phyloP scores from a whole-genome alignment of 2,797 vertebrate genomes.

The Liasis olivaceus region DNA sequence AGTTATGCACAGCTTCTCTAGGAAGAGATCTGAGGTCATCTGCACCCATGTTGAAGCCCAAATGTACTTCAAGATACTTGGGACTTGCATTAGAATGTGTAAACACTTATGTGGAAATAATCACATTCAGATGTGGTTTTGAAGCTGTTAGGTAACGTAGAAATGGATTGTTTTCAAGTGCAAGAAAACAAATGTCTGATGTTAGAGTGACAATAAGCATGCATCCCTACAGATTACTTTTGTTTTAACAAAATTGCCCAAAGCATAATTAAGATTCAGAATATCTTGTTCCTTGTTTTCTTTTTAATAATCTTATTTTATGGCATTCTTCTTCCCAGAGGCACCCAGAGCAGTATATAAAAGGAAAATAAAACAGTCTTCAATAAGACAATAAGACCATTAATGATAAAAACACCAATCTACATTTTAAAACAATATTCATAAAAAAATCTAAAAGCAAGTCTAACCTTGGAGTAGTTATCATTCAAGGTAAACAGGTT shows the following conservation, averaged over 20 bases:
- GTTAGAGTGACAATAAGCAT: neutral
- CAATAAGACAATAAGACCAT: too few relatives aligned
- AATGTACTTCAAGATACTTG: neutral
- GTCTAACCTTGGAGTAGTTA: too few relatives aligned
- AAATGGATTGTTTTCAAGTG: neutral
- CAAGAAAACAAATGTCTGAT: neutral
- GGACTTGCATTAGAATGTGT: neutral
- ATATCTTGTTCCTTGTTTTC: neutral
- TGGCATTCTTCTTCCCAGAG: neutral
- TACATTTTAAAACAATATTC: too few relatives aligned
- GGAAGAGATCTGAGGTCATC: neutral
- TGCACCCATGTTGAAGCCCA: neutral
- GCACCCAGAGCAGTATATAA: too few relatives aligned
- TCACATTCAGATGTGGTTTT: neutral
- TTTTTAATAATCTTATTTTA: neutral
- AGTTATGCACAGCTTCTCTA: neutral
- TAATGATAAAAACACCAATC: too few relatives aligned
- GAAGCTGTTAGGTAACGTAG: neutral
- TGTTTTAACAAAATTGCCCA: neutral
- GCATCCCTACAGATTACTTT: neutral
- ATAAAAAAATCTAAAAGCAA: too few relatives aligned
- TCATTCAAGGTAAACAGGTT: too few relatives aligned
- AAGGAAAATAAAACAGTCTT: too few relatives aligned
- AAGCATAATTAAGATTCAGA: neutral
- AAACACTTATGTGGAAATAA: neutral